Evolutionary conservation across 2,888 invertebrate species (phyloP).

Genomic region (Therioaphis trifolii): DNA sequence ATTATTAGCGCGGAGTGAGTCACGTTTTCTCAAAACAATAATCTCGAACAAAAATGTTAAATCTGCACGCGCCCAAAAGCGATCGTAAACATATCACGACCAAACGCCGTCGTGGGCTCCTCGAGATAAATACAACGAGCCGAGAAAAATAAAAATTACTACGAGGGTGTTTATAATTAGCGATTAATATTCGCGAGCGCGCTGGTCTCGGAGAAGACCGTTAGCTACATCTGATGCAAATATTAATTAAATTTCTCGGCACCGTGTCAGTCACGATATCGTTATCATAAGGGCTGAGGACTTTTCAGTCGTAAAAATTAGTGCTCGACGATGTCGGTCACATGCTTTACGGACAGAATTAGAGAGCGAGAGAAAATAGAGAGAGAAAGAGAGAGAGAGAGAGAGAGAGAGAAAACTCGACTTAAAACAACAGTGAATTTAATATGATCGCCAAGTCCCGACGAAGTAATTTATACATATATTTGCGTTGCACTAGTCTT

Average conservation of each 20-base stretch:
- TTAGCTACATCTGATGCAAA: slow-evolving; percentile 61
- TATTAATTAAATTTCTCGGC: slow-evolving; percentile 58
- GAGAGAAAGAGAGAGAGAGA: neutral
- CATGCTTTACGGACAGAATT: neutral
- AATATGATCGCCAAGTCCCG: neutral
- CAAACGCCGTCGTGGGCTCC: slow-evolving; percentile 27
- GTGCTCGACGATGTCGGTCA: slow-evolving; percentile 34
- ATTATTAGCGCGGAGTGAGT: slow-evolving; percentile 28
- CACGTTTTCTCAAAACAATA: slow-evolving; percentile 50
- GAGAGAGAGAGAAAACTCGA: neutral
- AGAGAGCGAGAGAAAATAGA: neutral
- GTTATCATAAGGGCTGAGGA: neutral
- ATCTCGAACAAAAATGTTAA: slow-evolving; percentile 22
- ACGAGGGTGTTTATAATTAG: slow-evolving; percentile 54
- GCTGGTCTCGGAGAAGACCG: slow-evolving; percentile 35
- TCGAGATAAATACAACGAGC: slow-evolving; percentile 13
- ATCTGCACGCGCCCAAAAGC: slow-evolving; percentile 11
- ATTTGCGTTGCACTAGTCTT: neutral
- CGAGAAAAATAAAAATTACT: slow-evolving; percentile 15
- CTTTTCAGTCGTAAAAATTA: slow-evolving; percentile 46
- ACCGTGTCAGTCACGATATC: slow-evolving; percentile 49
- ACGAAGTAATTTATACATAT: too few relatives aligned
- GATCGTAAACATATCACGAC: slow-evolving; percentile 60
- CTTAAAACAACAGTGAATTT: neutral
- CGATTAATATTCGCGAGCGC: slow-evolving; percentile 46